These are phyloP conservation scores for Willowsia nigromaculata DNA, from an alignment of 2,888 invertebrate genomes.

Conservation along the genomic window DNA sequence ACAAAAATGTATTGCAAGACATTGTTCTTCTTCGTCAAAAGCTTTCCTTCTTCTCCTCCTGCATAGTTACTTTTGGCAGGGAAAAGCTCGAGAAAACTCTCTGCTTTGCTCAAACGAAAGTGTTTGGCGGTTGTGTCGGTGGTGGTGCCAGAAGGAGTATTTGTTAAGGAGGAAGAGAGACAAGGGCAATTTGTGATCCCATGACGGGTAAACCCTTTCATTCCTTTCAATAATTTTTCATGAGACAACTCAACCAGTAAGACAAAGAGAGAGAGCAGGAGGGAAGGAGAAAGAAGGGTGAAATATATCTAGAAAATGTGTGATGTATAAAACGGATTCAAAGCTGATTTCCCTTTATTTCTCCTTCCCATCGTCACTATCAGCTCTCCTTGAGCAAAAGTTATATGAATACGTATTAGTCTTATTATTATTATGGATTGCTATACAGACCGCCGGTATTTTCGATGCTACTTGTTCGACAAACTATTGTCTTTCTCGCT, in stretches of 20 bases:
- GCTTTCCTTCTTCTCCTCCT: not conserved
- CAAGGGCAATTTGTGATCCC: conserved; percentile 72
- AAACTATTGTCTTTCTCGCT: not conserved
- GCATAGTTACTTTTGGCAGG: conserved; percentile 21
- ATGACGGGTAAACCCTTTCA: conserved; percentile 72
- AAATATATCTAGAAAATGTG: conserved; percentile 47
- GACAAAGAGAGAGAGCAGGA: conserved; percentile 53
- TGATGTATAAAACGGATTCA: conserved; percentile 43
- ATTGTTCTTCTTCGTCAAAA: not conserved
- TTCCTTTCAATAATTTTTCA: conserved; percentile 73
- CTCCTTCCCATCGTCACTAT: not conserved
- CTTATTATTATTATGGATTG: conserved; percentile 56
- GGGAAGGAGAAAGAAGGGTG: conserved; percentile 39
- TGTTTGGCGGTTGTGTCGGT: conserved; percentile 28
- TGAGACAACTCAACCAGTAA: conserved; percentile 73
- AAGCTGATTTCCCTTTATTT: conserved; percentile 59
- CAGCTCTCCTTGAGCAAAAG: not conserved
- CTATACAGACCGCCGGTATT: not conserved
- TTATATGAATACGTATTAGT: conserved; percentile 38
- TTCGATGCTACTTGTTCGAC: not conserved
- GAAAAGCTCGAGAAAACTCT: not conserved
- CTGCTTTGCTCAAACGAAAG: not conserved
- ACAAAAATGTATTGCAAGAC: too few relatives aligned
- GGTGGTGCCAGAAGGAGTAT: conserved; percentile 68
- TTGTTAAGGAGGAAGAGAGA: conserved; percentile 60